Evolutionary conservation across 30 jellyfish, hydroid and myxozoan species (phyloP).

Genomic region (Hydra vulgaris): DNA sequence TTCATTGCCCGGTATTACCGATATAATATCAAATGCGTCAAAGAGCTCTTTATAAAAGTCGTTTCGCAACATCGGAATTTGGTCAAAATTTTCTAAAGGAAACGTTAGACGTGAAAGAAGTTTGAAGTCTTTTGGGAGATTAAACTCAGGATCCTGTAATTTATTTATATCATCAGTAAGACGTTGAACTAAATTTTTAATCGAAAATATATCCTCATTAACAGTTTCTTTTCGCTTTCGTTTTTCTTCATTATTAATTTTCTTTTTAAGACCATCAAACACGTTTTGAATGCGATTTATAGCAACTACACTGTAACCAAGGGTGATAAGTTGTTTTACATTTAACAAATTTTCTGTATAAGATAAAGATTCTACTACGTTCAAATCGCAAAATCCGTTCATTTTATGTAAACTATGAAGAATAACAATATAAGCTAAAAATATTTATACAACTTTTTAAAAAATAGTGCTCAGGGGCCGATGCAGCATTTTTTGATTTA

Average conservation of each 20-base stretch:
- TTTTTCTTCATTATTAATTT: neutral
- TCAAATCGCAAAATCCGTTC: constrained; percentile 27
- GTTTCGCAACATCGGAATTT: constrained; percentile 7
- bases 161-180: constrained; percentile 6
- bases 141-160: neutral
- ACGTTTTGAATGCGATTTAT: constrained; percentile 4
- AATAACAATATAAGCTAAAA: no score
- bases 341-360: constrained; percentile 13
- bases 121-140: constrained; percentile 10
- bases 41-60: neutral
- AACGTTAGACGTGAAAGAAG: constrained; percentile 21
- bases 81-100: constrained; percentile 9
- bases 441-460: no score
- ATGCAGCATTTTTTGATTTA: no score
- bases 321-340: constrained; percentile 15
- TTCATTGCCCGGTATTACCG: constrained; percentile 19
- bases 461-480: no score
- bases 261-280: neutral
- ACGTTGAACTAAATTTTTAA: neutral
- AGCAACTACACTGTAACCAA: constrained; percentile 23
- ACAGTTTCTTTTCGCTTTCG: neutral
- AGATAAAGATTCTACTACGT: constrained; percentile 9
- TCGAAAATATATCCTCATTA: neutral
- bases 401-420: neutral
- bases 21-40: constrained; percentile 16